phyloP scores from a whole-genome alignment of 2,797 vertebrate genomes.

The Taeniopygia guttata region DNA sequence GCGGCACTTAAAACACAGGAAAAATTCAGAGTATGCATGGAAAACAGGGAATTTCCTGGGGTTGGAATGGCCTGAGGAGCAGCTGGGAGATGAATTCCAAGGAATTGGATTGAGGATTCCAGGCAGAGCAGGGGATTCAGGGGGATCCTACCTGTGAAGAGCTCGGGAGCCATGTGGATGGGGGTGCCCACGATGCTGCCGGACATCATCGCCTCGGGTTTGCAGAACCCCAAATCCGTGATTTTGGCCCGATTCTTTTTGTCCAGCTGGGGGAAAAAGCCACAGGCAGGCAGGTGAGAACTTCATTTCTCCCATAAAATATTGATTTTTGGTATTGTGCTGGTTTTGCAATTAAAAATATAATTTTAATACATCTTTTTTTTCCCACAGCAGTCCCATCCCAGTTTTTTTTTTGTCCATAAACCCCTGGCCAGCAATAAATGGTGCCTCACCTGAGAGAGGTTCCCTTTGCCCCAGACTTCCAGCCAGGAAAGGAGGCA shows the following conservation, averaged over 20 bases:
- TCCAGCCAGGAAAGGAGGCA: background rate
- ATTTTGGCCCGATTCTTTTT: conserved; percentile 97
- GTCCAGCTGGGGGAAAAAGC: conserved; percentile 82
- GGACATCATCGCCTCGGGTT: conserved; percentile 99
- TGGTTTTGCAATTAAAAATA: background rate
- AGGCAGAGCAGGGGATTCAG: background rate
- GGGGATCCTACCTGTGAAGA: conserved; percentile 88
- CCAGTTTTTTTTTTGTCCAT: background rate
- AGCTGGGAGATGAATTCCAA: background rate
- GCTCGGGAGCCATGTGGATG: conserved; percentile 98
- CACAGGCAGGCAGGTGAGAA: background rate
- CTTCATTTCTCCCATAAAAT: background rate
- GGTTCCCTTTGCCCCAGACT: background rate
- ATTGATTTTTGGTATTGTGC: background rate
- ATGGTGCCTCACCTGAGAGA: background rate
- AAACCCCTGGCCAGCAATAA: too few species aligned
- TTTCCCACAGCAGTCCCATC: too few species aligned
- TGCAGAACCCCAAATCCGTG: conserved; percentile 97
- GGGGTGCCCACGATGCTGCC: conserved; percentile 98
- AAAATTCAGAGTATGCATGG: rapidly evolving
- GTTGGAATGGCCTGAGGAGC: rapidly evolving
- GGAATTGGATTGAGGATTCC: background rate
- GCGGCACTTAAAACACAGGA: background rate
- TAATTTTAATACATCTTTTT: too few species aligned
- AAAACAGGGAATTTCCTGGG: background rate